Conservation (phyloP, 2,888 invertebrate genomes). For the Lithosia quadra region DNA sequence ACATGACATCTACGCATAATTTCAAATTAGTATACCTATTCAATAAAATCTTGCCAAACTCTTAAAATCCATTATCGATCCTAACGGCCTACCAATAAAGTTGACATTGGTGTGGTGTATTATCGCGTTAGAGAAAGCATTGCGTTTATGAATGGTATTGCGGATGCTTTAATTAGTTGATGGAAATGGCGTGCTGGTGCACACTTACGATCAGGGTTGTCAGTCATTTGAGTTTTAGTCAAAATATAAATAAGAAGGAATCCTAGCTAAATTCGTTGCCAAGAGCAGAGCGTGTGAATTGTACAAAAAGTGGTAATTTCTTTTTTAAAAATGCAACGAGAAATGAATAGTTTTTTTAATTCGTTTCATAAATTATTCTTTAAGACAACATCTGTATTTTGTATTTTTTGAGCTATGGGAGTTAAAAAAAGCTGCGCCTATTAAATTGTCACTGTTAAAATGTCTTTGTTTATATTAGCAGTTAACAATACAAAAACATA, state of each 20-base stretch:
- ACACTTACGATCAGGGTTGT: conserved; percentile 37
- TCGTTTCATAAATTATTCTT: too few species aligned
- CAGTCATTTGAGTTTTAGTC: conserved; percentile 3
- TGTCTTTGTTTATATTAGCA: too few species aligned
- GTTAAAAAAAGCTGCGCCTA: too few species aligned
- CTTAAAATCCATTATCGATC: not conserved
- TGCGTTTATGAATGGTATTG: conserved; percentile 52
- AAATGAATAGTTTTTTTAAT: too few species aligned
- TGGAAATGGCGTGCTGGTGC: conserved; percentile 49
- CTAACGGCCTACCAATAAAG: accelerated
- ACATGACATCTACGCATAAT: conserved; percentile 36
- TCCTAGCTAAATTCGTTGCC: not conserved
- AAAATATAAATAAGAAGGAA: not conserved
- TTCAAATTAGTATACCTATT: conserved; percentile 46
- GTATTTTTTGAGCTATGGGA: too few species aligned
- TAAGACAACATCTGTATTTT: too few species aligned
- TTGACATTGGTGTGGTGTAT: conserved; percentile 15
- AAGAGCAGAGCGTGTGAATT: not conserved
- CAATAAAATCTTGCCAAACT: conserved; percentile 26
- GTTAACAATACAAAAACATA: too few species aligned
- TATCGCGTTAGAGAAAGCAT: conserved; percentile 46
- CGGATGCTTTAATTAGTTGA: conserved; percentile 53
- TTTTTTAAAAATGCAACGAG: too few species aligned
- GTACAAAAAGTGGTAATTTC: not conserved
- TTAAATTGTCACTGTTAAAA: too few species aligned